Conservation (phyloP, 53 echinoderm and acorn worm genomes). For the Echinometra lucunter region DNA sequence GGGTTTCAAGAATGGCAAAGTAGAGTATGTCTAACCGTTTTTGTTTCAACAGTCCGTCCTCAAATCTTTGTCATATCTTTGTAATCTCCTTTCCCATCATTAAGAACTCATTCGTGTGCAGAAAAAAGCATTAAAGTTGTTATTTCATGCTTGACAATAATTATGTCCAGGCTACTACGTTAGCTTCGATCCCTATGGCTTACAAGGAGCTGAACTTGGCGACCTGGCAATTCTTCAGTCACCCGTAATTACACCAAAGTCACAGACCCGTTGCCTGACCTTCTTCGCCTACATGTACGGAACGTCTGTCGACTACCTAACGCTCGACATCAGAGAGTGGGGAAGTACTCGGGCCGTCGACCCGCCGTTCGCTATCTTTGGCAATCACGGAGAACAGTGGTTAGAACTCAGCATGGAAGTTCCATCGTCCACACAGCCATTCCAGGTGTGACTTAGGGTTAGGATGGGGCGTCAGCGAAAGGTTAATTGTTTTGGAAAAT, state of each 20-base stretch:
- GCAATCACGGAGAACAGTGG: conserved; percentile 52
- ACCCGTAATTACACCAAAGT: conserved; percentile 52
- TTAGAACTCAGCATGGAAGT: background rate
- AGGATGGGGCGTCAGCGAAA: no score
- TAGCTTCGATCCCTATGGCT: background rate
- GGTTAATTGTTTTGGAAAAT: no score
- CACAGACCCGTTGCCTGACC: conserved; percentile 61
- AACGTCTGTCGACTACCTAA: background rate
- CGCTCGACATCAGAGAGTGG: background rate
- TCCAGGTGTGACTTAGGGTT: conserved; percentile 30
- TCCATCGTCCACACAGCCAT: background rate
- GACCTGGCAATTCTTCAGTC: conserved; percentile 70
- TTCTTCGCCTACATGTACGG: conserved; percentile 79
- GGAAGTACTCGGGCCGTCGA: conserved; percentile 8
- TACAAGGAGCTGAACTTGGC: background rate
- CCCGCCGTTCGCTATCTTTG: conserved; percentile 9
- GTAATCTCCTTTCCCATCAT: no score
- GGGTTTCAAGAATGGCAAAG: no score
- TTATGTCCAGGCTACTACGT: conserved; percentile 11
- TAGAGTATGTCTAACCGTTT: no score
- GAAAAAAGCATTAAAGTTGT: no score
- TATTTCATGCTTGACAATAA: no score
- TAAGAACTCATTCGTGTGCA: no score
- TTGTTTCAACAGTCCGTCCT: no score
- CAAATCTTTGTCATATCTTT: no score